Evolutionary conservation across 2,888 invertebrate species (phyloP).

Genomic region (Bibio marci): DNA sequence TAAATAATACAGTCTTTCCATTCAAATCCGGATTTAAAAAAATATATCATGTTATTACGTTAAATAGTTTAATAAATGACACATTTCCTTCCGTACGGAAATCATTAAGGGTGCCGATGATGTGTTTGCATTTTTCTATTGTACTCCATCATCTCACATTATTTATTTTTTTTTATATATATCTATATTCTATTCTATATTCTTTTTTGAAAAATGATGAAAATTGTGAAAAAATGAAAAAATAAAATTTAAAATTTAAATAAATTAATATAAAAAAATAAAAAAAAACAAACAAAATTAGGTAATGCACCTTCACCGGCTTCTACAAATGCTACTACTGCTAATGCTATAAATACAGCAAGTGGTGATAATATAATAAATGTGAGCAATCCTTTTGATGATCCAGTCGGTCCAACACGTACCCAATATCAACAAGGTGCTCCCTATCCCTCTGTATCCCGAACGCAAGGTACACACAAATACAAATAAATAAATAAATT

Average conservation of each 20-base stretch:
- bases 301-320: constrained; percentile 19
- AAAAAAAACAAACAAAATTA: constrained; percentile 7
- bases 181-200: too few species aligned
- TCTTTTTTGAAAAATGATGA: too few species aligned
- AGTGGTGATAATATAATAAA: constrained; percentile 54
- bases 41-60: too few species aligned
- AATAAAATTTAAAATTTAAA: constrained; percentile 1
- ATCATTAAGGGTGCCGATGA: too few species aligned
- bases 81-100: too few species aligned
- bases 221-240: not conserved
- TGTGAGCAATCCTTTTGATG: constrained; percentile 77
- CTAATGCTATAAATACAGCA: constrained; percentile 9
- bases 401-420: constrained; percentile 30
- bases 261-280: not conserved
- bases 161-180: too few species aligned
- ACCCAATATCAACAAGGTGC: constrained; percentile 26
- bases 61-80: too few species aligned
- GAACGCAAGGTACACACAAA: constrained; percentile 29
- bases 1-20: too few species aligned
- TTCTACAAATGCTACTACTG: too few species aligned
- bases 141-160: too few species aligned
- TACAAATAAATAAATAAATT: constrained; percentile 1
- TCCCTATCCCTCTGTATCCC: constrained; percentile 28
- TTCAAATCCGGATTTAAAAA: too few species aligned
- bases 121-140: too few species aligned